phyloP scores from a whole-genome alignment of 2,888 invertebrate genomes.

The Caenorhabditis sp. region DNA sequence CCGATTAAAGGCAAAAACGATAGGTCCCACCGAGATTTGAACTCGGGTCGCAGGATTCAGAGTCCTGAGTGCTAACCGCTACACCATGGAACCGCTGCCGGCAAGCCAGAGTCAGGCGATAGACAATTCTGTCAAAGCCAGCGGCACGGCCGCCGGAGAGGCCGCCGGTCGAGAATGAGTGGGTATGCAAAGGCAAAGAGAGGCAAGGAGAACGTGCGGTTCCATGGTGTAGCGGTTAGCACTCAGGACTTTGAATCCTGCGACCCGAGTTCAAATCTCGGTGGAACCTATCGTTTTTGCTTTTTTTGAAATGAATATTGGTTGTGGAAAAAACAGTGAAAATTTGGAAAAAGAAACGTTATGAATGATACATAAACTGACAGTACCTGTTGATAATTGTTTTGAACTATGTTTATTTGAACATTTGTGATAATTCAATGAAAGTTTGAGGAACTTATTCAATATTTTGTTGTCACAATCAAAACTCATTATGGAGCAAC shows the following conservation, averaged over 20 bases:
- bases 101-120: background rate
- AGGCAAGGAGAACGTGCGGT: slow-evolving; percentile 38
- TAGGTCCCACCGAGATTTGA: slow-evolving; percentile 77
- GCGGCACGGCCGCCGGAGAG: background rate
- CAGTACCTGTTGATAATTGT: too few relatives aligned
- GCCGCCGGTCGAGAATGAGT: background rate
- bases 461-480: too few relatives aligned
- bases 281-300: slow-evolving; percentile 70
- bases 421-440: too few relatives aligned
- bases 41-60: slow-evolving; percentile 76
- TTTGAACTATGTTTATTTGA: too few relatives aligned
- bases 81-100: slow-evolving; percentile 70
- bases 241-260: slow-evolving; percentile 77
- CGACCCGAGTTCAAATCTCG: slow-evolving; percentile 77
- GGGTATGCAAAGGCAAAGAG: slow-evolving; percentile 3
- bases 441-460: too few relatives aligned
- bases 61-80: slow-evolving; percentile 77
- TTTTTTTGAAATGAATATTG: too few relatives aligned
- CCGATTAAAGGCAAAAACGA: slow-evolving; percentile 13
- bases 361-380: too few relatives aligned
- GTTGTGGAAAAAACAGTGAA: too few relatives aligned
- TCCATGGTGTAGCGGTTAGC: slow-evolving; percentile 77
- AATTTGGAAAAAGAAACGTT: too few relatives aligned
- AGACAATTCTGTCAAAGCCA: background rate
- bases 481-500: too few relatives aligned